Evolutionary conservation across 2,888 invertebrate species (phyloP).

Genomic region (Trachelus stipa): DNA sequence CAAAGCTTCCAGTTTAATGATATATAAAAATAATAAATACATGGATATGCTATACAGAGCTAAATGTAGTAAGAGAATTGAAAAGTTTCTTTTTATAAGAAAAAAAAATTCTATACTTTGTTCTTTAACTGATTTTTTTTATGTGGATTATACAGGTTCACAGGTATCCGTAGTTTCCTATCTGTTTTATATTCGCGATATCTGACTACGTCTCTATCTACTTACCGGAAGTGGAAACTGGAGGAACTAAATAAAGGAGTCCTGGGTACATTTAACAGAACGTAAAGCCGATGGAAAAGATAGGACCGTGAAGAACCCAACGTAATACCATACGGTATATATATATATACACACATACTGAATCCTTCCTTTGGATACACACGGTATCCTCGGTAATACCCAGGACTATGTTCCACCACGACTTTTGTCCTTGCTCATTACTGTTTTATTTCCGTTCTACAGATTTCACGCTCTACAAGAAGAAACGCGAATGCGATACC

Average conservation of each 20-base stretch:
- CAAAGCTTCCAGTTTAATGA: not conserved
- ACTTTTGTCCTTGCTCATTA: slow-evolving; percentile 5
- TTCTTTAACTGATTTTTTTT: not conserved
- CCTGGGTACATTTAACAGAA: not conserved
- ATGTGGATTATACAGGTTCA: not conserved
- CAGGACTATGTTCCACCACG: not conserved
- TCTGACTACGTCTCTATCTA: not conserved
- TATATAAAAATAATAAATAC: not conserved
- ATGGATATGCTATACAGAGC: no score
- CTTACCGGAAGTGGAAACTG: slow-evolving; percentile 6
- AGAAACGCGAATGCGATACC: not conserved
- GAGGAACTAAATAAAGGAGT: slow-evolving; percentile 1
- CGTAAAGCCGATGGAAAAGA: slow-evolving; percentile 8
- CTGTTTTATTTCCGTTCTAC: not conserved
- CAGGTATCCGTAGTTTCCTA: not conserved
- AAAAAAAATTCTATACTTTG: no score
- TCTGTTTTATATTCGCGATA: not conserved
- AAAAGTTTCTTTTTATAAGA: no score
- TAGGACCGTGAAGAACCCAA: slow-evolving; percentile 1
- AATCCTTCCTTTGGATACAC: not conserved
- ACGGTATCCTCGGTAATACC: not conserved
- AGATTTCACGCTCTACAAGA: not conserved
- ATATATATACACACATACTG: slow-evolving; percentile 32
- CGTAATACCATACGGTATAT: slow-evolving; percentile 20
- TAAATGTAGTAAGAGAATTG: no score